These are phyloP conservation scores for Boloria euphrosyne DNA, from an alignment of 2,888 invertebrate species.

Conservation along the genomic window DNA sequence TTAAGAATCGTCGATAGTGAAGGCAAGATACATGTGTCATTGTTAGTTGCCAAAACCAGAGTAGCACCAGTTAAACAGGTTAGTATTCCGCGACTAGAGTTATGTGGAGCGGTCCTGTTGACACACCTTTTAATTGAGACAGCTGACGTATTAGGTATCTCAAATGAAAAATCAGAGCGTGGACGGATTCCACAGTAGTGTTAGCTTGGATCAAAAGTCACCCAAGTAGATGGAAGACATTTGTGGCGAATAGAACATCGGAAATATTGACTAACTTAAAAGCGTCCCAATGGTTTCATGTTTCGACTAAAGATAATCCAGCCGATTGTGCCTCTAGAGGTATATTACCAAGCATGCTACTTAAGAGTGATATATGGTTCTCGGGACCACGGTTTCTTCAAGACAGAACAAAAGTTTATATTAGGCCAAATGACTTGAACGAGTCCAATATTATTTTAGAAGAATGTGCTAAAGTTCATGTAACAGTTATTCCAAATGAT, in stretches of 20 bases:
- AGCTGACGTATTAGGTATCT: conserved; percentile 22
- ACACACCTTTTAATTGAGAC: conserved; percentile 31
- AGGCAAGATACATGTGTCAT: not conserved
- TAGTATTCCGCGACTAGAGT: conserved; percentile 36
- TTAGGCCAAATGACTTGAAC: conserved; percentile 6
- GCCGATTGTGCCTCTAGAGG: conserved; percentile 43
- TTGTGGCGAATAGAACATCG: conserved; percentile 43
- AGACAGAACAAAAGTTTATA: conserved; percentile 12
- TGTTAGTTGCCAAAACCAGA: conserved; percentile 27
- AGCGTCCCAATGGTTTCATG: conserved; percentile 40
- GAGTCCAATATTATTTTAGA: conserved; percentile 1
- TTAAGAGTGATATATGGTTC: conserved; percentile 14
- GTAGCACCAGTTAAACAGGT: conserved; percentile 35
- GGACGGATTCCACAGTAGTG: conserved; percentile 40
- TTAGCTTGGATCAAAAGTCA: conserved; percentile 39
- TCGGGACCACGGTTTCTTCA: conserved; percentile 4
- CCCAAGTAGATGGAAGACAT: conserved; percentile 41
- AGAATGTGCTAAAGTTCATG: not conserved
- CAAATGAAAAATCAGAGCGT: conserved; percentile 27
- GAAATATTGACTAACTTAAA: conserved; percentile 39
- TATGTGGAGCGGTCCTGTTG: conserved; percentile 40
- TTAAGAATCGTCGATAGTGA: conserved; percentile 1
- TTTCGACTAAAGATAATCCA: conserved; percentile 25
- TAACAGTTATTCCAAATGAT: conserved; percentile 1
- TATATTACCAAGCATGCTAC: conserved; percentile 14